Evolutionary conservation across 2,888 invertebrate genomes (phyloP), one percentile per base, ranked within the genome.

Genomic region (Xylocampa areola): DNA sequence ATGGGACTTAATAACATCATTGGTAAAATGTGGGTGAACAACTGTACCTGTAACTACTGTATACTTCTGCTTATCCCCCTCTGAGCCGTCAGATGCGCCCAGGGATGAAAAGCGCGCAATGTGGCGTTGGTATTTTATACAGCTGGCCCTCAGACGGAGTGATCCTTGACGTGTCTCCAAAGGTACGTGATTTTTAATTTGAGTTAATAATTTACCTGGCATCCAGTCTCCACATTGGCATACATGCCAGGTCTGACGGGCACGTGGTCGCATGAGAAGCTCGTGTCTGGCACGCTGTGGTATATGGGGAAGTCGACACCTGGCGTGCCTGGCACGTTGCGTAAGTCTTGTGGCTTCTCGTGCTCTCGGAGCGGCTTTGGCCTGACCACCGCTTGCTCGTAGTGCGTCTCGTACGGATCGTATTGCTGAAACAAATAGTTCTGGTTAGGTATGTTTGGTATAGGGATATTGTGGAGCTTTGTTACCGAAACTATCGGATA

Each of bases 161-260:
- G n/a, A n/a, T n/a, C n/a, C n/a, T n/a, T n/a, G n/a, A n/a, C n/a
- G n/a, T n/a, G n/a, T n/a, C n/a, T n/a, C n/a, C n/a, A n/a, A n/a
- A n/a, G n/a, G n/a, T n/a, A n/a, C n/a, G n/a, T n/a, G n/a, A n/a
- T n/a, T n/a, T n/a, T n/a, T n/a, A n/a, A n/a, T n/a, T n/a, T n/a
- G n/a, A n/a, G n/a, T n/a, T n/a, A 41, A 17, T 0, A 17, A 7
- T 3, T 55, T 57, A 76, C 97, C 95, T 97, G 97, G 75, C 97
- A 98, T 51, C 97, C 97, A 67, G 98, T 96, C 87, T 98, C 98
- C 0, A 97, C 96, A 81, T 98, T 97, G n/a, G 98, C 98, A 84
- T 98, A 98, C 96, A 98, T 97, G 71, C 98, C 98, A 1, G 98
- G 97, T 47, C 96, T 95, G 14, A 96, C 96, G 0, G 97, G 97